Evolutionary conservation across 2,113 vertebrate species (phyloP).

Genomic region (Tichodroma muraria): DNA sequence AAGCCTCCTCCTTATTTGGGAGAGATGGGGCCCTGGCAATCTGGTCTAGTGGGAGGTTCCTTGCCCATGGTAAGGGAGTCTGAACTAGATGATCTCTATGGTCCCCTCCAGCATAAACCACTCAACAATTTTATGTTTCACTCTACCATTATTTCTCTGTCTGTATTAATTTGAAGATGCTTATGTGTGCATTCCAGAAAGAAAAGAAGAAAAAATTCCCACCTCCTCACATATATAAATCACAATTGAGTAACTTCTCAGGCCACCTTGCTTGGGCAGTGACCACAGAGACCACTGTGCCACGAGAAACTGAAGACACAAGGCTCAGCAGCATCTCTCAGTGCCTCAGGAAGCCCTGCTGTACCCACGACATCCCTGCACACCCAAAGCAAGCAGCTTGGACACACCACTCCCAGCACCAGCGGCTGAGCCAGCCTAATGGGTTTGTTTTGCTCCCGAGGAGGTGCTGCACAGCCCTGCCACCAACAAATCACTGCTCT

Average conservation of each 20-base stretch:
- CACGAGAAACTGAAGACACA: not conserved
- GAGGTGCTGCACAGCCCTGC: not conserved
- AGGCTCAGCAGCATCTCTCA: not conserved
- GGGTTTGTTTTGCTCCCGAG: not conserved
- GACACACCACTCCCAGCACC: not conserved
- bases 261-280: not conserved
- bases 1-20: not conserved
- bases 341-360: not conserved
- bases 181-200: not conserved
- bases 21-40: not conserved
- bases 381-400: fast-evolving
- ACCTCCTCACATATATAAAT: not conserved
- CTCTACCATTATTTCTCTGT: not conserved
- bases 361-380: not conserved
- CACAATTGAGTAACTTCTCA: not conserved
- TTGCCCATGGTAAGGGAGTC: too few relatives aligned
- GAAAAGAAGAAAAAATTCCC: not conserved
- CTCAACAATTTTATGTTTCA: not conserved
- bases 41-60: not conserved
- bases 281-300: not conserved
- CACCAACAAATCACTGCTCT: not conserved
- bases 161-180: not conserved
- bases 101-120: not conserved
- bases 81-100: not conserved
- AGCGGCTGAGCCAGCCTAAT: not conserved